Evolutionary conservation across 1,140 invertebrate genomes (phyloP).

Genomic region (Himalopsyche phryganea): DNA sequence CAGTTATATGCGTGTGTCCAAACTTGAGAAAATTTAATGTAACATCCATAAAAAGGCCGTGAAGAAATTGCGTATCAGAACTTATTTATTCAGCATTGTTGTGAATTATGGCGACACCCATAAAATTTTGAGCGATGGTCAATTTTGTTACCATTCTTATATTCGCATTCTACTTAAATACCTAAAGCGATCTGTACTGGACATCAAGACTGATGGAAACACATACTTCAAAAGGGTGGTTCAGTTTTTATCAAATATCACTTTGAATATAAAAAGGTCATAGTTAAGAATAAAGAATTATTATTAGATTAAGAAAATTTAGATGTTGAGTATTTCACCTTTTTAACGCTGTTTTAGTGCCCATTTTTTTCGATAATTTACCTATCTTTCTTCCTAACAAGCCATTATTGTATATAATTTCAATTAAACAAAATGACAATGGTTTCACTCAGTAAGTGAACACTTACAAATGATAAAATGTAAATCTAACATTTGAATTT

Average conservation of each 20-base stretch:
- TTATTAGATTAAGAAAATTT: too few relatives aligned
- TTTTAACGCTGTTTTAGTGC: too few relatives aligned
- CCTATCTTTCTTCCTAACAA: too few relatives aligned
- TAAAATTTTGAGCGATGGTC: constrained; percentile 14
- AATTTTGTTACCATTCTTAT: neutral
- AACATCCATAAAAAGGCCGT: constrained; percentile 4
- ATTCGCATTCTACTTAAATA: neutral
- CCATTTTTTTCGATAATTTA: too few relatives aligned
- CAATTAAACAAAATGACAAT: too few relatives aligned
- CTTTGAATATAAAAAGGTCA: too few relatives aligned
- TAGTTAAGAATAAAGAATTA: too few relatives aligned
- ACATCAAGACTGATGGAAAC: neutral
- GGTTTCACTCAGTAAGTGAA: too few relatives aligned
- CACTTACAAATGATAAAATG: too few relatives aligned
- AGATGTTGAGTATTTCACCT: too few relatives aligned
- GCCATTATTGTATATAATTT: too few relatives aligned
- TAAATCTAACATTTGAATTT: too few relatives aligned
- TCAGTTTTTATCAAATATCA: neutral
- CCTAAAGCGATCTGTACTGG: neutral
- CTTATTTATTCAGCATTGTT: constrained; percentile 11
- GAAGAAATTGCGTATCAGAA: constrained; percentile 6
- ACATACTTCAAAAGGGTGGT: neutral
- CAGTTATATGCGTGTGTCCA: neutral
- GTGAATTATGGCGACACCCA: constrained; percentile 13
- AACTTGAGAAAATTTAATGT: constrained; percentile 9